phyloP scores from a whole-genome alignment of 2,797 vertebrate species.

The Halcyon badia region DNA sequence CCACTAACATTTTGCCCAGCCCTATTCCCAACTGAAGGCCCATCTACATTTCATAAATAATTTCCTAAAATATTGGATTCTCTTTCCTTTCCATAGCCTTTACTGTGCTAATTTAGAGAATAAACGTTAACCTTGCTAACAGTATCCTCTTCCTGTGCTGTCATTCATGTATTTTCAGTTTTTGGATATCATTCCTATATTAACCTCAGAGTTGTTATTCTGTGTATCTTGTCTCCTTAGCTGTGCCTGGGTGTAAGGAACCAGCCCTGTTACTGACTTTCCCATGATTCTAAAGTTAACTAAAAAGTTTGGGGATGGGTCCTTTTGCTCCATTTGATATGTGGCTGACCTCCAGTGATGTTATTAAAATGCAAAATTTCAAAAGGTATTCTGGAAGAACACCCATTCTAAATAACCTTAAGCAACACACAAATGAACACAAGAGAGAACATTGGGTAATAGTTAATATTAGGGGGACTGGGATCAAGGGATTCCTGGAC shows the following conservation, averaged over 20 bases:
- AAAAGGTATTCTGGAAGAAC: neutral
- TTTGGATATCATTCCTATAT: neutral
- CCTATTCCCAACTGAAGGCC: conserved; percentile 76
- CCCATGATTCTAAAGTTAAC: neutral
- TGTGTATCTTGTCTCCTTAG: neutral
- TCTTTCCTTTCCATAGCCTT: conserved; percentile 30
- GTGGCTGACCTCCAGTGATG: neutral
- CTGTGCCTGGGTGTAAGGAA: neutral
- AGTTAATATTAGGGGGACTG: neutral
- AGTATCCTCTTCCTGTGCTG: neutral
- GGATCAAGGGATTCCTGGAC: neutral
- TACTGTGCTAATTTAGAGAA: conserved; percentile 41
- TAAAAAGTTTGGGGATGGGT: neutral
- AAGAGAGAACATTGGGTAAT: conserved; percentile 43
- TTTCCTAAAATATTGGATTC: conserved; percentile 73
- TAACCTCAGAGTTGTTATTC: neutral
- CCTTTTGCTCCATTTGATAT: conserved; percentile 5
- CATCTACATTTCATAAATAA: conserved; percentile 81
- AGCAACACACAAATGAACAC: conserved; percentile 13
- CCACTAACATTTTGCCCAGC: conserved; percentile 79
- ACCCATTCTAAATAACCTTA: neutral
- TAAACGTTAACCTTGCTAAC: neutral
- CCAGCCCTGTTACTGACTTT: neutral
- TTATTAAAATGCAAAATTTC: neutral
- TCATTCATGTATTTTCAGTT: neutral